Evolutionary conservation across 2,797 vertebrate genomes (phyloP).

Genomic region (Lepus townsendii): DNA sequence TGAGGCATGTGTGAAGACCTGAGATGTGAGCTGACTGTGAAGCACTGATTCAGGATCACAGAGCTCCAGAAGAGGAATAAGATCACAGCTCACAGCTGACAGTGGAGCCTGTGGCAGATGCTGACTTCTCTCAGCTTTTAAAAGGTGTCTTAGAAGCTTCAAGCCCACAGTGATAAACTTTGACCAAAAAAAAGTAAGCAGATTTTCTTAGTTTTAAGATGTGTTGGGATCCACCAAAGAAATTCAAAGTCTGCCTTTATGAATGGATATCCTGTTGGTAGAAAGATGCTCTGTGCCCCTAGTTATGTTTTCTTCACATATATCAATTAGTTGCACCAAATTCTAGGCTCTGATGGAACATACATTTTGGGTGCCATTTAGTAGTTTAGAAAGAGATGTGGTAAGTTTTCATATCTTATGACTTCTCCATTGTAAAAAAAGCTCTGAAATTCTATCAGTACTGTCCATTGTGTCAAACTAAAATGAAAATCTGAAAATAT

Average conservation of each 20-base stretch:
- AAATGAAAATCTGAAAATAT: constrained; percentile 44
- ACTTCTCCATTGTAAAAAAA: constrained; percentile 20
- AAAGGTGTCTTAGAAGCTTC: not conserved
- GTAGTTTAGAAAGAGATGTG: not conserved
- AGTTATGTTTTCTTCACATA: not conserved
- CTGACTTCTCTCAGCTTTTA: not conserved
- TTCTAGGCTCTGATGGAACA: not conserved
- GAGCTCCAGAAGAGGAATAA: not conserved
- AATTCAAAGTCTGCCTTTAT: not conserved
- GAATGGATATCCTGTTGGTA: not conserved
- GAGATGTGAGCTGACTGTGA: not conserved
- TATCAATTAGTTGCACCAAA: not conserved
- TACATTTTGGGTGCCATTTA: not conserved
- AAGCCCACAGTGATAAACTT: not conserved
- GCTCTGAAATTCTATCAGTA: not conserved
- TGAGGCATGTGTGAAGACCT: not conserved
- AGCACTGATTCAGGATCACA: not conserved
- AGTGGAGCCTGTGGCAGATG: not conserved
- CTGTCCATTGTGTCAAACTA: not conserved
- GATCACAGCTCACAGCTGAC: not conserved
- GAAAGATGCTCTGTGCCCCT: not conserved
- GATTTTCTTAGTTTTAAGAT: not conserved
- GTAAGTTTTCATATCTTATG: not conserved
- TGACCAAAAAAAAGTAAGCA: not conserved
- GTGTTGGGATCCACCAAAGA: not conserved